Evolutionary conservation across 2,888 invertebrate species (phyloP), one percentile per base, ranked within the genome.

Genomic region (Hemithea aestivaria): DNA sequence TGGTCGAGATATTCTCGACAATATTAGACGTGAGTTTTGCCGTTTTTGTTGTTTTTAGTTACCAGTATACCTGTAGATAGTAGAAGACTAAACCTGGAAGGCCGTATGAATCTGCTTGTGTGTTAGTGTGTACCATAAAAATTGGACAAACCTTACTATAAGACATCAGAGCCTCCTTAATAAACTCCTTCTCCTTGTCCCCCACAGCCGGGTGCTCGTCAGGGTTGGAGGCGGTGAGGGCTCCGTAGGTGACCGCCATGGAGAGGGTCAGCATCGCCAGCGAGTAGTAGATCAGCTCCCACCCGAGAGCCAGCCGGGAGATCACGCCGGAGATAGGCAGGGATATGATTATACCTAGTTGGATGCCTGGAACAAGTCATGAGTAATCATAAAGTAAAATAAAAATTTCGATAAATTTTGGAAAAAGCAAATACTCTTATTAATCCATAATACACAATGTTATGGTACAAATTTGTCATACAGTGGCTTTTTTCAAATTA

Each of bases 201-300:
- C 81, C 77, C 0, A 82, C 57, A 0, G 84, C 85, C 9, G 65
- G 76, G 23, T 85, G 84, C 1, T 58, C 40, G 0, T 56, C 66
- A 0, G 84, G 84, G 0, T 71, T 52, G 32, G 70, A 68, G 0
- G 81, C 72, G 0, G 84, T 84, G 3, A 85, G 58, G 1, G 76
- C 53, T 0, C 55, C 64, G 51, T 77, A 74, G 6, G 80, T 45
- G 0, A 66, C 63, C 0, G 77, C 73, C 66, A 74, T 68, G 0
- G 81, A 69, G 0, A 83, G 37, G 0, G 67, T 56, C 35, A 77
- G 46, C 69, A 81, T 82, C 0, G 77, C 77, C 35, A 78, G 51
- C 0, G 72, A 51, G 45, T 83, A 85, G 56, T 69, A 82, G 3
- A 83, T 57, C 23, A 85, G 57, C 54, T 82, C 80, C 85, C 85